Base-by-base conservation (phyloP, 2,797 vertebrate species). In the Chelmon rostratus region DNA sequence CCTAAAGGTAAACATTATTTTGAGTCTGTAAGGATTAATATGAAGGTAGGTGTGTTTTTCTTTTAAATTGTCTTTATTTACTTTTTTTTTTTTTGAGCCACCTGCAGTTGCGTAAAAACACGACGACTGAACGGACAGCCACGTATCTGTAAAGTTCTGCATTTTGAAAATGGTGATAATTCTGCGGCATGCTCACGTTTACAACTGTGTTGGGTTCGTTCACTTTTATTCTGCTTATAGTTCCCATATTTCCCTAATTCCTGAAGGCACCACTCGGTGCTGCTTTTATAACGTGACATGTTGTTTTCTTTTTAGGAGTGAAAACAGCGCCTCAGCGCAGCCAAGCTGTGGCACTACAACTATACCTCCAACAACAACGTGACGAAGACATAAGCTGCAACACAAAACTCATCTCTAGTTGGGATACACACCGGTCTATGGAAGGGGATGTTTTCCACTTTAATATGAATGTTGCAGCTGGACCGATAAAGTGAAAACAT, bases 261-360 rank as follows among this genome's bases (percentile, higher is more conserved):
- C 0, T 16, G 33, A 80, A 85, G n/a, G 67, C 63, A 69, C 53
- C 79, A 21, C 8, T 15, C 23, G 7, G 12, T 2, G n/a, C 11
- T 18, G 19, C 16, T 76, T 86, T 70, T 76, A 44, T 76, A 76
- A 65, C 65, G 68, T 73, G 46, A 75, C 53, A 37, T 4, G n/a
- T 46, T 79, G 42, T 79, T 84, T 72, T 77, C 1, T 58, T 49
- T 15, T 2, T 5, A 3, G 11, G 33, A 44, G 66, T 31, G 66
- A 15, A 65, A 87, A 87, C 79, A 88, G 87, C 81, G 77, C 65
- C 76, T 1, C 65, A 0, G 0, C 35, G 80, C 65, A 11, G 80
- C 46, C 0, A 11, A 76, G 0, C 15, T 15, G 4, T 2, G 67
- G 0, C 6, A 73, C 64, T 78, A 57, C 79, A 81, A 16, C n/a